phyloP scores from a whole-genome alignment of 2,113 vertebrate species.

The Vanacampus margaritifer region DNA sequence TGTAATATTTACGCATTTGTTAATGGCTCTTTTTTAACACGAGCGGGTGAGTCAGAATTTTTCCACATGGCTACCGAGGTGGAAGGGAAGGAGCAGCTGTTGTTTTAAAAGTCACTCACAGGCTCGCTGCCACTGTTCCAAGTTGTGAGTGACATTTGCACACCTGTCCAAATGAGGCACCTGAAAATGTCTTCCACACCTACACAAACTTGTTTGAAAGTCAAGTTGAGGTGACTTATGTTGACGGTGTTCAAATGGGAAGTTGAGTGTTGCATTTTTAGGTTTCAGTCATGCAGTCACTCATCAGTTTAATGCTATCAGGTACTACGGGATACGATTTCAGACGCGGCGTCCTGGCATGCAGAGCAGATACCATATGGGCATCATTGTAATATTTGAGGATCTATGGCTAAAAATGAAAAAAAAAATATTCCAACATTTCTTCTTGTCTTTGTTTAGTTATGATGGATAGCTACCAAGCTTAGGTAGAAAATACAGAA shows the following conservation, averaged over 20 bases:
- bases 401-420: neutral
- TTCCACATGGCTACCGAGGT: constrained; percentile 60
- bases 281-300: neutral
- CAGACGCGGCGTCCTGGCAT: neutral
- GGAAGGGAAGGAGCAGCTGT: constrained; percentile 46
- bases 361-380: neutral
- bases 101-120: constrained; percentile 31
- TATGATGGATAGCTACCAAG: too few species aligned
- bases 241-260: constrained; percentile 24
- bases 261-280: neutral
- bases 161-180: constrained; percentile 52
- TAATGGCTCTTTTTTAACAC: constrained; percentile 55
- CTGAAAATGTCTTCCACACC: constrained; percentile 41
- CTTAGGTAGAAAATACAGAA: neutral
- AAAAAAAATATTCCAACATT: too few species aligned
- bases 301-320: neutral
- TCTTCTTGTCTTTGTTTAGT: too few species aligned
- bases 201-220: constrained; percentile 36
- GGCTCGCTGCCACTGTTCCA: constrained; percentile 43
- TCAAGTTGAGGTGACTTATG: constrained; percentile 44
- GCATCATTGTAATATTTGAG: neutral
- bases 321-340: neutral
- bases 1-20: constrained; percentile 65
- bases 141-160: constrained; percentile 56
- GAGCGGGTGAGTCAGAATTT: constrained; percentile 67